phyloP scores from a whole-genome alignment of 2,888 invertebrate species.

The Drosophila formosana region DNA sequence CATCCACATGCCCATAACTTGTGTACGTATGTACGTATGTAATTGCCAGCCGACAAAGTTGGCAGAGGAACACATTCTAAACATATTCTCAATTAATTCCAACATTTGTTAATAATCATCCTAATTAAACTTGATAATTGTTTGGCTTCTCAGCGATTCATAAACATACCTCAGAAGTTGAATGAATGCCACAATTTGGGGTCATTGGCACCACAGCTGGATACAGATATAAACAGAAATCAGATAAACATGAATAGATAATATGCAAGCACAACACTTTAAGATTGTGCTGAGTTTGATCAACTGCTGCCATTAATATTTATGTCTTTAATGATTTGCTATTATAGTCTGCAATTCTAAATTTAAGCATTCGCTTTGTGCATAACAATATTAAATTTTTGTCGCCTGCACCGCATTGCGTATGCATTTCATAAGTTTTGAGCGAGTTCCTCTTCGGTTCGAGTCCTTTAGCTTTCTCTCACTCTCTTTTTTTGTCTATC shows the following conservation, averaged over 20 bases:
- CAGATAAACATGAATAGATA: constrained; percentile 2
- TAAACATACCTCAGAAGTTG: neutral
- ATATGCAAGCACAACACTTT: neutral
- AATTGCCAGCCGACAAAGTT: constrained; percentile 56
- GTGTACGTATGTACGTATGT: neutral
- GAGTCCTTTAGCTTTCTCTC: constrained; percentile 49
- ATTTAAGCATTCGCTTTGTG: neutral
- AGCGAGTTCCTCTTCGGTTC: constrained; percentile 51
- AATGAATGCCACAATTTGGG: neutral
- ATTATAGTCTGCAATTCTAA: no score
- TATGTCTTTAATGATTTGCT: neutral
- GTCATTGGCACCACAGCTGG: neutral
- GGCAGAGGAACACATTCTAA: neutral
- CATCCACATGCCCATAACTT: constrained; percentile 10
- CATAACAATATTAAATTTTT: constrained; percentile 28
- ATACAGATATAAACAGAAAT: neutral
- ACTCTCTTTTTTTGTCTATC: constrained; percentile 1
- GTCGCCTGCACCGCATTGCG: constrained; percentile 46
- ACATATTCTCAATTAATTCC: no score
- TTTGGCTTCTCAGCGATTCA: neutral
- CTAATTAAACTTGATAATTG: neutral
- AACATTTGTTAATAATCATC: no score
- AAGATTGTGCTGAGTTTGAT: neutral
- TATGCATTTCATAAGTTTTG: constrained; percentile 49
- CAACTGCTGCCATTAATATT: neutral